Base-by-base conservation (phyloP, 37 sponge, comb jelly and placozoan species). In the Agelas oroides region DNA sequence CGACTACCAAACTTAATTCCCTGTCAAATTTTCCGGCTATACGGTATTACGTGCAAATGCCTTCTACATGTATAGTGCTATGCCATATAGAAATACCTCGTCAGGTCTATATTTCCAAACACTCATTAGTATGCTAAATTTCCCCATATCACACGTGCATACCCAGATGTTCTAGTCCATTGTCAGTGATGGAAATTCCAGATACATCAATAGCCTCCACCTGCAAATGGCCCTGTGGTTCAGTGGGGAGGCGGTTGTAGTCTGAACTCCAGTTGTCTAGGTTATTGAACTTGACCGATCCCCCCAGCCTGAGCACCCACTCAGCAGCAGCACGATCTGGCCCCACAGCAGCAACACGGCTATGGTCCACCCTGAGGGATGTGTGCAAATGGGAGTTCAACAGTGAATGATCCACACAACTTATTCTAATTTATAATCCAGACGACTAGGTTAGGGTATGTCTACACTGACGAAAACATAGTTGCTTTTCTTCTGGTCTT, bases 261-360 rank as follows among this genome's bases (percentile, higher is more conserved):
- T 88, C 86, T 12, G 71, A 65, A 20, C 59, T 86, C 93, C 93
- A 93, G 67, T 73, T 19, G 36, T 80, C 65, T 8, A 78, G 54
- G 19, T 19, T 21, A 8, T 0, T 56, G 75, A 93, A 89, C 73
- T 89, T 89, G 38, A 93, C 93, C 0, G 79, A 37, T 18, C 93
- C 93, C 35, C 93, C 93, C 17, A 84, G 76, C 15, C 93, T 76
- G 38, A 93, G 60, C 5, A 80, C 60, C 93, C 93, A 93, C 67
- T 93, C 93, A 2, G 93, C 93, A 56, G 93, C 93, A 38, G 91
- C 87, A 70, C 87, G 74, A 53, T 93, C 93, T 25, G 93, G 71
- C 37, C 93, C 93, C 39, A 93, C 78, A 0, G 65, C 87, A 13
- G 69, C 52, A 58, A 89, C 66, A 25, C 93, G 70, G 70, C 73